phyloP scores from a whole-genome alignment of 2,113 vertebrate genomes.

The Cyphomyrus plagiostoma region DNA sequence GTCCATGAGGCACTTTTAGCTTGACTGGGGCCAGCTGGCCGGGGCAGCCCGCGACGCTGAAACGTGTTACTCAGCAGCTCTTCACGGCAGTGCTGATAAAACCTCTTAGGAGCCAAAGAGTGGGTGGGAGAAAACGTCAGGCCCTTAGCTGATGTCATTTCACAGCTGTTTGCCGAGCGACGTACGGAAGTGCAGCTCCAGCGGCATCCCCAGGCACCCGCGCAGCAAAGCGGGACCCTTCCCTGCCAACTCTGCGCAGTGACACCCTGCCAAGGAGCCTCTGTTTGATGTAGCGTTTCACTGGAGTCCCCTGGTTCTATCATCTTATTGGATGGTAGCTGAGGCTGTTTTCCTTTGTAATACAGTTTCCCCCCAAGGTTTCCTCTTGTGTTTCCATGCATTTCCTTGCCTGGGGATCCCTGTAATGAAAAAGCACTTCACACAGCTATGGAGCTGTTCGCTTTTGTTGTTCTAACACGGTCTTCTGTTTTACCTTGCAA shows the following conservation, averaged over 20 bases:
- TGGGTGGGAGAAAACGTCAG: conserved; percentile 46
- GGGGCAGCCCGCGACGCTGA: conserved; percentile 34
- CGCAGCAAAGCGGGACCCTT: neutral
- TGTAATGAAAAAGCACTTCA: conserved; percentile 42
- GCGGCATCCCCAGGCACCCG: neutral
- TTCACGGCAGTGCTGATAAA: conserved; percentile 45
- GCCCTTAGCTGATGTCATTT: conserved; percentile 49
- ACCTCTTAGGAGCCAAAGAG: conserved; percentile 51
- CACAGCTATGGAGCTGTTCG: conserved; percentile 60
- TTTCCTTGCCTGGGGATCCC: conserved; percentile 31
- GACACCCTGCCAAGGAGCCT: neutral
- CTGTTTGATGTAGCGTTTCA: neutral
- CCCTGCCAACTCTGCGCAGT: neutral
- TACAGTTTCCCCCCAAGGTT: neutral
- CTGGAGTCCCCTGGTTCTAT: neutral
- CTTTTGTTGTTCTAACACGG: conserved; percentile 58
- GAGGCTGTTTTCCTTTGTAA: neutral
- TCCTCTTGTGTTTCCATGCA: neutral
- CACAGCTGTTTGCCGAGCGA: conserved; percentile 51
- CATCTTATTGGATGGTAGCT: neutral
- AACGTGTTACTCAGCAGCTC: conserved; percentile 44
- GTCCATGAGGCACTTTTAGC: conserved; percentile 23
- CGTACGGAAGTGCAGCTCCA: neutral
- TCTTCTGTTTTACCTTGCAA: conserved; percentile 42
- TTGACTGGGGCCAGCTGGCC: conserved; percentile 39